Evolutionary conservation across 2,888 invertebrate genomes (phyloP).

Genomic region (Habroteleia sp.): DNA sequence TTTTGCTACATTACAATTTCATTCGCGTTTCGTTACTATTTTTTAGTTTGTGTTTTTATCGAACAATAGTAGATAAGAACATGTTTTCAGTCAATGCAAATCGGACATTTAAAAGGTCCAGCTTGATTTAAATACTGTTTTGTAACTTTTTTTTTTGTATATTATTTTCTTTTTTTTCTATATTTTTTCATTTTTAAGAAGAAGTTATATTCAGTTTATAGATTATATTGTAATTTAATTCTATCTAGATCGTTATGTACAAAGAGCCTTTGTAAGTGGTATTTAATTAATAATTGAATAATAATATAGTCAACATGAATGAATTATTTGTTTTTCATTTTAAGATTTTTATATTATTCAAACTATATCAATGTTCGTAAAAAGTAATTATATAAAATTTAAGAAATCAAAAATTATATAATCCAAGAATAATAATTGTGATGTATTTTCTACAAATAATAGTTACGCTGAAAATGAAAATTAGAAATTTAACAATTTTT

Average conservation of each 20-base stretch:
- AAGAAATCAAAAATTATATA: too few relatives aligned
- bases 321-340: neutral
- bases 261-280: slow-evolving; percentile 81
- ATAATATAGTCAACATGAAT: slow-evolving; percentile 71
- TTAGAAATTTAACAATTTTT: too few relatives aligned
- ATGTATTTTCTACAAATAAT: too few relatives aligned
- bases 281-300: slow-evolving; percentile 80
- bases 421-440: too few relatives aligned
- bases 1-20: slow-evolving; percentile 32
- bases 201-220: slow-evolving; percentile 78
- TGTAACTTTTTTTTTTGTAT: slow-evolving; percentile 41
- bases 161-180: slow-evolving; percentile 46
- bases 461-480: too few relatives aligned
- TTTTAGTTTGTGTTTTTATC: slow-evolving; percentile 36
- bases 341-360: too few relatives aligned
- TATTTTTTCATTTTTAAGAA: slow-evolving; percentile 61
- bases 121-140: slow-evolving; percentile 39
- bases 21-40: slow-evolving; percentile 28
- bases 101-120: slow-evolving; percentile 25
- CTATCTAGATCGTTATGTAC: slow-evolving; percentile 80
- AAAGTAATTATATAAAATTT: too few relatives aligned
- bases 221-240: slow-evolving; percentile 78
- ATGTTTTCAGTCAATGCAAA: slow-evolving; percentile 58
- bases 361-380: too few relatives aligned
- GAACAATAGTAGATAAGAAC: slow-evolving; percentile 15